Conservation (phyloP, 2,797 vertebrate genomes). For the Malurus splendens region DNA sequence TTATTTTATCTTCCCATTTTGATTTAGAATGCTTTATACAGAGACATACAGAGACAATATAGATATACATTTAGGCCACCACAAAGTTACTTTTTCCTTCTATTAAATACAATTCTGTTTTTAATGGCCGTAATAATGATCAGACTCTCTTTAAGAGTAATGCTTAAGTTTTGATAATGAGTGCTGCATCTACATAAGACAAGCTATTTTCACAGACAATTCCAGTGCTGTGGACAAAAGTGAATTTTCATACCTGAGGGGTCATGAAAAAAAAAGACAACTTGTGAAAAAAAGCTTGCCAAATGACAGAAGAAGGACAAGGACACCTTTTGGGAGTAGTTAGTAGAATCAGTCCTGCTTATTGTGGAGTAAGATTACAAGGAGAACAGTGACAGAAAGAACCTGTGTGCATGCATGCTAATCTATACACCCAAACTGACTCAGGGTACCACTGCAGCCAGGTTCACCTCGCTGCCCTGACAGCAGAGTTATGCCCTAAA, state of each 20-base stretch:
- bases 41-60: neutral
- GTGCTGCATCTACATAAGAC: neutral
- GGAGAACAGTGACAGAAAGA: neutral
- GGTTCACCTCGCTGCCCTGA: neutral
- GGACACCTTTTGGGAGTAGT: neutral
- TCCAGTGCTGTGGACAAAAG: neutral
- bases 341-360: neutral
- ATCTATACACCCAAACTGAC: neutral
- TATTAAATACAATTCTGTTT: neutral
- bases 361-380: neutral
- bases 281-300: neutral
- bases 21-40: neutral
- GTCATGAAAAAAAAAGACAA: neutral
- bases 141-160: neutral
- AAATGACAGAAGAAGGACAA: neutral
- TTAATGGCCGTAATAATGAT: neutral
- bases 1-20: neutral
- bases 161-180: neutral
- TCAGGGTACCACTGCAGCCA: rapidly evolving
- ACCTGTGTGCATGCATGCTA: rapidly evolving
- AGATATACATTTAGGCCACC: neutral
- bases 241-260: neutral
- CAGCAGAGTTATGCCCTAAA: neutral
- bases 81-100: neutral
- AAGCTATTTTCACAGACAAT: neutral